Evolutionary conservation across 1,140 invertebrate species (phyloP).

Genomic region (Bombus ignitus): DNA sequence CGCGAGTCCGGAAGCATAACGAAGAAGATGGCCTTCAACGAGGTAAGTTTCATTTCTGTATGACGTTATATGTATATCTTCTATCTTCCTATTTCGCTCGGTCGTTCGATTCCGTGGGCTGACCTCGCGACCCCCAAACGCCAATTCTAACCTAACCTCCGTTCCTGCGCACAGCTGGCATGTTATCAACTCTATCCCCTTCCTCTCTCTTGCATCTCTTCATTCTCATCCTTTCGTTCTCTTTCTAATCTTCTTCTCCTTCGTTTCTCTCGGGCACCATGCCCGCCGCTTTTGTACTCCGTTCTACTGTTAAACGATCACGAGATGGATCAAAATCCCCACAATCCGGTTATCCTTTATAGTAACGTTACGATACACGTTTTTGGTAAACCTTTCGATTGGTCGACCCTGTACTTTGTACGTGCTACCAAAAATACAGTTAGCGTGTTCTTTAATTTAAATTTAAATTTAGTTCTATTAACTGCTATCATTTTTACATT

Average conservation of each 20-base stretch:
- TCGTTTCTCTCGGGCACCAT: not conserved
- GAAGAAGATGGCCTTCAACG: slow-evolving; percentile 83
- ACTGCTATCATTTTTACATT: not conserved
- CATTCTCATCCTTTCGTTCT: slow-evolving; percentile 27
- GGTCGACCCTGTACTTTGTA: not conserved
- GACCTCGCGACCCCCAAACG: slow-evolving; percentile 73
- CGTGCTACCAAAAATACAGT: not conserved
- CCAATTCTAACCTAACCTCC: slow-evolving; percentile 72
- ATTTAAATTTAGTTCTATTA: not conserved
- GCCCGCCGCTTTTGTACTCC: not conserved
- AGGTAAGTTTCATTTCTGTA: slow-evolving; percentile 71
- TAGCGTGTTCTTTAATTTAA: not conserved
- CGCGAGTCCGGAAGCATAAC: slow-evolving; percentile 79
- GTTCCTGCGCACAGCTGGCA: slow-evolving; percentile 73
- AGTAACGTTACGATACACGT: not conserved
- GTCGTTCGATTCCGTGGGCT: slow-evolving; percentile 62
- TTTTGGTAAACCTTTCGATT: not conserved
- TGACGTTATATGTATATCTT: not conserved
- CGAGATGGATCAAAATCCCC: slow-evolving; percentile 16
- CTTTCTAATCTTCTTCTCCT: not conserved
- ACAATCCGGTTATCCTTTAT: not conserved
- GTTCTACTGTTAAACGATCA: not conserved
- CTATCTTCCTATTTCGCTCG: slow-evolving; percentile 16
- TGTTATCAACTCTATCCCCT: slow-evolving; percentile 67
- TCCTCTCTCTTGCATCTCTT: slow-evolving; percentile 24